These are phyloP conservation scores for Tribolium castaneum DNA, from an alignment of 1,140 invertebrate species.

Conservation along the genomic window DNA sequence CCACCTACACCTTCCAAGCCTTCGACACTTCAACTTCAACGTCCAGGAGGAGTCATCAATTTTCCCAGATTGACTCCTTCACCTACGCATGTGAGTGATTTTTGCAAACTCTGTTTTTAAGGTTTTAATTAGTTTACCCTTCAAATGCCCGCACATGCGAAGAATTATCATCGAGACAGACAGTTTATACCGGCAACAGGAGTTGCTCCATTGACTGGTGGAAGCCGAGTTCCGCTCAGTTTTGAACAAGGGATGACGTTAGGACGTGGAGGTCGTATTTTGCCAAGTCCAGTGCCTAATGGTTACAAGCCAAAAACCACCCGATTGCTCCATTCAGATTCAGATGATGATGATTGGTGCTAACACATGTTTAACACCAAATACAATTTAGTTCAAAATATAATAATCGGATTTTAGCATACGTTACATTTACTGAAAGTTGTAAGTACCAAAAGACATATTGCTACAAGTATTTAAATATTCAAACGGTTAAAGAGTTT, in stretches of 20 bases:
- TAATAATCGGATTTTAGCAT: too few species aligned
- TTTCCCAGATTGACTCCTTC: conserved; percentile 93
- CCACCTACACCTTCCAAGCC: conserved; percentile 92
- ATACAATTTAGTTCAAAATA: too few species aligned
- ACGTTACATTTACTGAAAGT: too few species aligned
- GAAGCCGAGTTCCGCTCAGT: conserved; percentile 72
- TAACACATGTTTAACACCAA: conserved; percentile 69
- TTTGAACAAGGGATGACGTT: conserved; percentile 89
- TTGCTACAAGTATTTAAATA: background rate
- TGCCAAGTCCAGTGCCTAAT: conserved; percentile 86
- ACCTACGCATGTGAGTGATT: conserved; percentile 78
- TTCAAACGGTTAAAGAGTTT: too few species aligned
- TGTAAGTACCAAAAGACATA: too few species aligned
- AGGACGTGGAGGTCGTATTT: conserved; percentile 82
- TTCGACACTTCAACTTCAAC: conserved; percentile 83
- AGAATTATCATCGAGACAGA: background rate
- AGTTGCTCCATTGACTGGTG: background rate
- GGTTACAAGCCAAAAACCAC: conserved; percentile 80
- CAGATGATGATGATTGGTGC: conserved; percentile 88
- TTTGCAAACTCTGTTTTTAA: background rate
- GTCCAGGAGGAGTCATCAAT: conserved; percentile 82
- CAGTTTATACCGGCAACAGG: background rate
- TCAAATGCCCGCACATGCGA: background rate
- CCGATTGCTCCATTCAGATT: conserved; percentile 78
- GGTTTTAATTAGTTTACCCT: background rate